Evolutionary conservation across 37 sponge, comb jelly and placozoan genomes (phyloP).

Genomic region (Axinella damicornis): DNA sequence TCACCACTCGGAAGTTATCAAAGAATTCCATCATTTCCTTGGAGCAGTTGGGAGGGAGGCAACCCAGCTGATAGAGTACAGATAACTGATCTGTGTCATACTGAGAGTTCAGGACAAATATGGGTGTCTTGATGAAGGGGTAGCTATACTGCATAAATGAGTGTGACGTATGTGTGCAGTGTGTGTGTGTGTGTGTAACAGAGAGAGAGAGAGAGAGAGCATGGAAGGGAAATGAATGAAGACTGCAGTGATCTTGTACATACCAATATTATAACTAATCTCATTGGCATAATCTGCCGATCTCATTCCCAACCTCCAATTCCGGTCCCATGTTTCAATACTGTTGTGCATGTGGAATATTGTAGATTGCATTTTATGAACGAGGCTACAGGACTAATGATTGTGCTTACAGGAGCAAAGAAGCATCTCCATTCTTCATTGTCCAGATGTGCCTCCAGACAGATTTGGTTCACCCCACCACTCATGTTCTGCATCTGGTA

Average conservation of each 20-base stretch:
- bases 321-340: too few species aligned
- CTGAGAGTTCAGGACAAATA: conserved; percentile 75
- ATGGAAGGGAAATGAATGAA: too few species aligned
- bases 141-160: conserved; percentile 69
- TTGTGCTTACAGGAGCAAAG: conserved; percentile 65
- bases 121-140: conserved; percentile 74
- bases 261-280: too few species aligned
- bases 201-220: too few species aligned
- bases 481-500: conserved; percentile 67
- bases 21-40: conserved; percentile 52
- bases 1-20: conserved; percentile 27
- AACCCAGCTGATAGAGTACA: conserved; percentile 57
- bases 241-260: background rate
- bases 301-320: too few species aligned
- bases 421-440: conserved; percentile 81
- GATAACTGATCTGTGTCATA: conserved; percentile 81
- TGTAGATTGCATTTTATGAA: too few species aligned
- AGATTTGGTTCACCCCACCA: conserved; percentile 72
- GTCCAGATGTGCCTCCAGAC: conserved; percentile 30
- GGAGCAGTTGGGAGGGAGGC: conserved; percentile 70
- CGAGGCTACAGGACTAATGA: too few species aligned
- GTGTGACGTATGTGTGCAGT: too few species aligned
- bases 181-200: too few species aligned
- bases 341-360: too few species aligned
- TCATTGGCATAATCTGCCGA: too few species aligned